A percentile compares a stretch with the other conserved stretches of the same genome.
phyloP scores from a whole-genome alignment of 2,888 invertebrate genomes.

The Tuta absoluta region DNA sequence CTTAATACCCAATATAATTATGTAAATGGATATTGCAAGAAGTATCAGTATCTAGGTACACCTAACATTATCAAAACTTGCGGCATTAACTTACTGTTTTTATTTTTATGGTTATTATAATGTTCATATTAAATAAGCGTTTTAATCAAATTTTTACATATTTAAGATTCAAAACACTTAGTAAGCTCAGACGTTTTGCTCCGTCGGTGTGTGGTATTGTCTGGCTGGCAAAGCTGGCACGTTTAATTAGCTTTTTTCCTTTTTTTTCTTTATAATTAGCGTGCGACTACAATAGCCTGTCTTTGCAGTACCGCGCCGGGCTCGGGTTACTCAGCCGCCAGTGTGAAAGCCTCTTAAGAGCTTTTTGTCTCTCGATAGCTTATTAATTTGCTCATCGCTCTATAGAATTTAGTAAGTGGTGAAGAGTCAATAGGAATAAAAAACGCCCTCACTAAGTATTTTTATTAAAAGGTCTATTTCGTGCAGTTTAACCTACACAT shows the following conservation, averaged over 20 bases:
- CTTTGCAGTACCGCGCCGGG: constrained; percentile 29
- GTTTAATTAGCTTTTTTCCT: constrained; percentile 46
- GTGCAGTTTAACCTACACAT: too few species aligned
- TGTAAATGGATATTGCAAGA: too few species aligned
- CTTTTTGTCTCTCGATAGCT: constrained; percentile 8
- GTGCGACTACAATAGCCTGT: constrained; percentile 47
- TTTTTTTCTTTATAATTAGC: constrained; percentile 60
- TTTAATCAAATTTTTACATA: background rate
- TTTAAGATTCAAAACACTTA: background rate
- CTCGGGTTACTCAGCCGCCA: constrained; percentile 13
- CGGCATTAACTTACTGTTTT: too few species aligned
- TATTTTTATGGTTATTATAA: too few species aligned
- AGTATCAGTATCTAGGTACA: too few species aligned
- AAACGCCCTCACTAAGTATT: background rate
- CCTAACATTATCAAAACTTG: too few species aligned
- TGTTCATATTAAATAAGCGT: too few species aligned
- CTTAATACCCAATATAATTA: too few species aligned
- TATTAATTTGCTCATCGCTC: constrained; percentile 18
- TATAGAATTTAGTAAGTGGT: background rate
- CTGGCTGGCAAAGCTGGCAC: background rate
- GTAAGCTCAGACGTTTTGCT: background rate
- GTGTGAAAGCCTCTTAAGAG: constrained; percentile 11
- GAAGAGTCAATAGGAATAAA: constrained; percentile 5
- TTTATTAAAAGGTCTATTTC: background rate
- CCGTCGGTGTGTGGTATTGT: background rate